Conservation (phyloP, 2,888 invertebrate species). For the Pristionchus entomophagus region DNA sequence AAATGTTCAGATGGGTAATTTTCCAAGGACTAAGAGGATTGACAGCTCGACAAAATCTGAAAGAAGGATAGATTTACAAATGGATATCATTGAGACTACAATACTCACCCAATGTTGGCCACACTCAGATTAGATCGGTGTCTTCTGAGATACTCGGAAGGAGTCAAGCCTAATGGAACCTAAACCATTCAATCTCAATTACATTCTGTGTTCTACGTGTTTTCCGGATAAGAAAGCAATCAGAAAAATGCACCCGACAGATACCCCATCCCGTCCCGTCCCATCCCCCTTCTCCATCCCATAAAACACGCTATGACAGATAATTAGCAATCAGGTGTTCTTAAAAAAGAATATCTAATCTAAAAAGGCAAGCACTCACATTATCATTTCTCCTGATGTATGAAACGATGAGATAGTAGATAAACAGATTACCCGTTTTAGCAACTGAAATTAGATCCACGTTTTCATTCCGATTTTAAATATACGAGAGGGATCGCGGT, state of each 20-base stretch:
- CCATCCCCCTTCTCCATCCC: too few relatives aligned
- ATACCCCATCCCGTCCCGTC: too few relatives aligned
- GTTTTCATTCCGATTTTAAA: too few relatives aligned
- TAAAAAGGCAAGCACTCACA: constrained; percentile 29
- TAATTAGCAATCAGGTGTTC: too few relatives aligned
- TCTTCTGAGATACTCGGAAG: constrained; percentile 11
- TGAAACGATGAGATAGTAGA: constrained; percentile 61
- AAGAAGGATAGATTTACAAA: not conserved
- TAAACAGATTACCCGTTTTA: constrained; percentile 53
- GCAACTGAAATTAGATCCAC: constrained; percentile 6
- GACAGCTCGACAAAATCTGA: constrained; percentile 61
- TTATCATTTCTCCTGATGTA: constrained; percentile 53
- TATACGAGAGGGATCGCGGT: too few relatives aligned
- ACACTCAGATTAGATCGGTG: constrained; percentile 16
- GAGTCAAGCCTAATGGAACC: constrained; percentile 20
- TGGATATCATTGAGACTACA: not conserved
- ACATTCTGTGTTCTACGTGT: too few relatives aligned
- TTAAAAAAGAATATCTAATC: not conserved
- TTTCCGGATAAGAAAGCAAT: too few relatives aligned
- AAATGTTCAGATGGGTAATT: constrained; percentile 57
- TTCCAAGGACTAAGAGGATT: constrained; percentile 65
- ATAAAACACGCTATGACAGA: too few relatives aligned
- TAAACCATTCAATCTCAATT: too few relatives aligned
- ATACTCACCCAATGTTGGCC: constrained; percentile 33
- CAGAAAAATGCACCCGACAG: too few relatives aligned